These are phyloP conservation scores for Bombus turneri DNA, from an alignment of 1,140 invertebrate species.

Conservation along the genomic window DNA sequence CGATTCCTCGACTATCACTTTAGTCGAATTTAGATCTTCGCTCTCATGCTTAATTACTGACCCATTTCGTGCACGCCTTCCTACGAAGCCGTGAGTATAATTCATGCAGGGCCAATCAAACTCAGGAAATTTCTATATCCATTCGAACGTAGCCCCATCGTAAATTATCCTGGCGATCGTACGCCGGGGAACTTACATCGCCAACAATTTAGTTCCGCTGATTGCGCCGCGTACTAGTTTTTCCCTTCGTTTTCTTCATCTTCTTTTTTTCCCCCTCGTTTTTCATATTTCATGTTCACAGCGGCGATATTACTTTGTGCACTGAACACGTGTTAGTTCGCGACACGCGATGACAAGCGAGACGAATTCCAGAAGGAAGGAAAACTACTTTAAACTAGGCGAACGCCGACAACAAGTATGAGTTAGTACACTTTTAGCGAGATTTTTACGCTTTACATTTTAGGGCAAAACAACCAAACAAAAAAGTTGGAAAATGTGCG, in stretches of 20 bases:
- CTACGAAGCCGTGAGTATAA: slow-evolving; percentile 22
- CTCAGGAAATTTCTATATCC: slow-evolving; percentile 40
- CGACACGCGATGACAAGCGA: neutral
- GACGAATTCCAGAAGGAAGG: neutral
- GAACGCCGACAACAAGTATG: neutral
- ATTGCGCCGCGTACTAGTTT: neutral
- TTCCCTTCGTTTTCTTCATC: neutral
- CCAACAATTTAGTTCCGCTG: neutral
- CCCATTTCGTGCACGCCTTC: slow-evolving; percentile 37
- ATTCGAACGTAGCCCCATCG: neutral
- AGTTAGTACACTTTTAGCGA: neutral
- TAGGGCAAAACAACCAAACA: too few relatives aligned
- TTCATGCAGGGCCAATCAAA: slow-evolving; percentile 48
- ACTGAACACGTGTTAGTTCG: neutral
- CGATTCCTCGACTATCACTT: slow-evolving; percentile 22
- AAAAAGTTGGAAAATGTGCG: too few relatives aligned
- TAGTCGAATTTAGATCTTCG: slow-evolving; percentile 28
- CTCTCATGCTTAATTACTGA: slow-evolving; percentile 46
- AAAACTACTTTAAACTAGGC: neutral
- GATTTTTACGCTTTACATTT: neutral
- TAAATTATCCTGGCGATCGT: slow-evolving; percentile 21
- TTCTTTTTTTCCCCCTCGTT: neutral
- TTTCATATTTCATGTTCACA: neutral
- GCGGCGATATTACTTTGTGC: neutral
- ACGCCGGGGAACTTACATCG: neutral